A percentile compares a stretch with the other conserved stretches of the same genome.
Evolutionary conservation across 2,888 invertebrate species (phyloP).

Genomic region (Dolichopus griseipennis): DNA sequence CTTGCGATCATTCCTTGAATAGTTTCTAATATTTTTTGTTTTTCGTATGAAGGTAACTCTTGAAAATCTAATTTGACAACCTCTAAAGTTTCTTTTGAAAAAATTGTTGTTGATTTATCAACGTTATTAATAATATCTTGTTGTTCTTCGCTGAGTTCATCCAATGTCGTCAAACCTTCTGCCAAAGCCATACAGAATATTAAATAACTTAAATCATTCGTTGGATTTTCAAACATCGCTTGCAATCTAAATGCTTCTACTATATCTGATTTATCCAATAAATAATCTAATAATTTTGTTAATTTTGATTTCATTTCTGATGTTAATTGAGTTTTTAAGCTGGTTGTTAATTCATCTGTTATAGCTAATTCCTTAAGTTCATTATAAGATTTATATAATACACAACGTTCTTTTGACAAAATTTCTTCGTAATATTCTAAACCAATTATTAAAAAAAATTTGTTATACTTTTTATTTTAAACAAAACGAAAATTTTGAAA

Average conservation of each 20-base stretch:
- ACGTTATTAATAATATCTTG: slow-evolving; percentile 47
- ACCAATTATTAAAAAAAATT: background rate
- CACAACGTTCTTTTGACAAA: slow-evolving; percentile 37
- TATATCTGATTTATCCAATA: slow-evolving; percentile 49
- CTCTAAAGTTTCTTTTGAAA: slow-evolving; percentile 38
- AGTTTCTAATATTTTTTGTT: slow-evolving; percentile 38
- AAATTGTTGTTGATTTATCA: slow-evolving; percentile 38
- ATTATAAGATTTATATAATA: slow-evolving; percentile 40
- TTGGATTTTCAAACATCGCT: slow-evolving; percentile 41
- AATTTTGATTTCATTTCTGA: slow-evolving; percentile 35
- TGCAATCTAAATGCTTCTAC: slow-evolving; percentile 50
- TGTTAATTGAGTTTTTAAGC: slow-evolving; percentile 29
- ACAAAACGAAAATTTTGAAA: background rate
- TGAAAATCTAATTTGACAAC: slow-evolving; percentile 38
- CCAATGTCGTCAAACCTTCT: slow-evolving; percentile 50
- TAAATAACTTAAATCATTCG: slow-evolving; percentile 49
- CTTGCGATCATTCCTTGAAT: slow-evolving; percentile 47
- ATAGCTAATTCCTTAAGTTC: slow-evolving; percentile 41
- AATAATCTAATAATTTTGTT: slow-evolving; percentile 42
- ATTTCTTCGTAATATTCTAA: slow-evolving; percentile 39
- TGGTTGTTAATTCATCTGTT: slow-evolving; percentile 38
- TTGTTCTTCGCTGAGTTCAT: slow-evolving; percentile 55
- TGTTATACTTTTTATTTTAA: background rate
- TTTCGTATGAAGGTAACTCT: slow-evolving; percentile 39
- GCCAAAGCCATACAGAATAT: slow-evolving; percentile 53